Conservation (phyloP, 2,888 invertebrate species). For the Agrochola lychnidis region DNA sequence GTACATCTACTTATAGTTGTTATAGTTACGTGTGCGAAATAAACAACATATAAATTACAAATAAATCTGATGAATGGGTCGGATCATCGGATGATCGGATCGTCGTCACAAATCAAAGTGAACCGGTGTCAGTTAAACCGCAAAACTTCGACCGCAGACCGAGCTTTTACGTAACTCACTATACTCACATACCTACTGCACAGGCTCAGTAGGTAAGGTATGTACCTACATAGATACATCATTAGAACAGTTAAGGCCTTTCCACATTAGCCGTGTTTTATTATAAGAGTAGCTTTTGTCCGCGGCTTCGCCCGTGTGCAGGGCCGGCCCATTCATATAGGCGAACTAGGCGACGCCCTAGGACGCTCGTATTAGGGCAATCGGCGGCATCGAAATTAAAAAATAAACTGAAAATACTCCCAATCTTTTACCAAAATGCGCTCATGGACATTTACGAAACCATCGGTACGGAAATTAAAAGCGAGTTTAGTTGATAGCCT, state of each 20-base stretch:
- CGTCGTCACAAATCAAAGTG: constrained; percentile 27
- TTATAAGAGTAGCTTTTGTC: neutral
- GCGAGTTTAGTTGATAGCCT: no score
- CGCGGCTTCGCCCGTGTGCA: no score
- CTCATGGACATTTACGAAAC: no score
- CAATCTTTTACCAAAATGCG: no score
- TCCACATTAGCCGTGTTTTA: neutral
- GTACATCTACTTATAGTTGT: neutral
- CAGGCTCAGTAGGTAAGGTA: neutral
- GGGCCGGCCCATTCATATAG: no score
- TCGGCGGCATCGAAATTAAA: no score
- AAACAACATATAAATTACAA: constrained; percentile 28
- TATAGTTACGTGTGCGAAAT: neutral
- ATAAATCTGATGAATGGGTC: constrained; percentile 29
- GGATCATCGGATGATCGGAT: constrained; percentile 37
- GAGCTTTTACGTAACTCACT: constrained; percentile 29
- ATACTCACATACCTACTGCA: neutral
- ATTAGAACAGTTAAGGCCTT: neutral
- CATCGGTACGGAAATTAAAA: no score
- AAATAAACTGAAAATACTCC: no score
- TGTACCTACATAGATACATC: constrained; percentile 1
- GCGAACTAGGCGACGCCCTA: no score
- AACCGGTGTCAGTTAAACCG: constrained; percentile 38
- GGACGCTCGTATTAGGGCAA: no score
- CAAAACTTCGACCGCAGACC: constrained; percentile 33